Evolutionary conservation across 2,113 vertebrate species (phyloP).

Genomic region (Sporophila hypoxantha): DNA sequence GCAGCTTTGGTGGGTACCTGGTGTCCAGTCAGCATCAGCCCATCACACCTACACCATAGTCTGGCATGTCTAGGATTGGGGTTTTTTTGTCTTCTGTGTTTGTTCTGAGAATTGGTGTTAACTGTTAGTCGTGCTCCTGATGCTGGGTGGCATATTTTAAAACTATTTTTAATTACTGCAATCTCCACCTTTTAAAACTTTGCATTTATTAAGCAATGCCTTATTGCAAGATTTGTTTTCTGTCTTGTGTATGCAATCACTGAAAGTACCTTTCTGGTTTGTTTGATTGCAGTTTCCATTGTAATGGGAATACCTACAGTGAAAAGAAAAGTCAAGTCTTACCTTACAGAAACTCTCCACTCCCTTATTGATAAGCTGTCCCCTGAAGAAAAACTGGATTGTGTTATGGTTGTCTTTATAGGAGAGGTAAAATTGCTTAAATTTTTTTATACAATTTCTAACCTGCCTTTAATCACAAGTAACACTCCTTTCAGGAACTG

Average conservation of each 20-base stretch:
- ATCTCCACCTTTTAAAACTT: background rate
- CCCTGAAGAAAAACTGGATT: constrained; percentile 92
- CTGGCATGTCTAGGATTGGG: background rate
- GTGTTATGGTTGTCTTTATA: constrained; percentile 92
- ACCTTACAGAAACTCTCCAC: constrained; percentile 92
- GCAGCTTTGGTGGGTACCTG: background rate
- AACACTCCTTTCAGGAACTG: background rate
- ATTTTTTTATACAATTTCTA: background rate
- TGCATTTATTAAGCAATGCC: background rate
- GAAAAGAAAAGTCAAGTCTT: constrained; percentile 96
- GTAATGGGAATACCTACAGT: constrained; percentile 98
- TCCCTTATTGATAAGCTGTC: constrained; percentile 95
- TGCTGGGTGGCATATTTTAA: background rate
- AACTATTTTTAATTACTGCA: background rate
- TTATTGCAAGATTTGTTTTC: background rate
- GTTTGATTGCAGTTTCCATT: constrained; percentile 85
- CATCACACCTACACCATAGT: background rate
- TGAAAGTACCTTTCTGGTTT: constrained; percentile 27
- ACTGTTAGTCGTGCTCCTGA: background rate
- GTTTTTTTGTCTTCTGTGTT: background rate
- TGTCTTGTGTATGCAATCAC: background rate
- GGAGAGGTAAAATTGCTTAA: constrained; percentile 83
- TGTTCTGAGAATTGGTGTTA: background rate
- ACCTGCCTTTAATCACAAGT: background rate
- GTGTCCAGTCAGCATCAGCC: background rate